Base-by-base conservation (phyloP, 2,797 vertebrate genomes). In the Platyrinchus mystaceus region DNA sequence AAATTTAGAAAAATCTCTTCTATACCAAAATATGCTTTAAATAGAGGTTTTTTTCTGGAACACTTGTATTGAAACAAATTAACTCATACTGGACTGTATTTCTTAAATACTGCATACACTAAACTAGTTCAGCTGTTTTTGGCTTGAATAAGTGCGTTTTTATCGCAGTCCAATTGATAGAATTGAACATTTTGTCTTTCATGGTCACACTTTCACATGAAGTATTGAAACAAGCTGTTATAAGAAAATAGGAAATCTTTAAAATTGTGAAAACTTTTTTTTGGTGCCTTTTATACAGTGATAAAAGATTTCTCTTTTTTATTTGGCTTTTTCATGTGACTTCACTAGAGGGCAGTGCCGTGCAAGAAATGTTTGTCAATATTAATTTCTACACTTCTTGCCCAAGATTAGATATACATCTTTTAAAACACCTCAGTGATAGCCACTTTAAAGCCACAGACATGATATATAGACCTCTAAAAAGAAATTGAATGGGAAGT, bases 281-380 rank as follows among this genome's bases (percentile, higher is more conserved):
- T 12, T 68, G 9, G 8, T 19, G 18, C 16, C 14, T 84, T 21
- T 32, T 55, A 8, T 15, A 6, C 1, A 2, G 21, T 28, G 17
- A 4, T 69, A 1, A 2, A 39, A 10, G 16, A 37, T 12, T 27
- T 19, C 7, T 21, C 21, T 39, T 52, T 66, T 44, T 47, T 66
- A 21, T 70, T 50, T 55, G 34, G 3, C 36, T 81, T 60, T 79
- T 67, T 53, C 3, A 3, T 79, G 16, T 59, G 41, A 43, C 47
- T 95, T 97, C 97, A 16, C 98, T 98, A 98, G 97, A 97, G 98
- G 97, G 97, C 97, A 97, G 95, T 97, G 94, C 88, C 94, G 91
- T 87, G 96, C 95, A 97, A 89, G 93, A 91, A 92, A 97, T 97
- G 66, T 81, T 69, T 85, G 64, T 77, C 69, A 70, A 69, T 13